These are phyloP conservation scores for Eurypyga helias DNA, from an alignment of 2,113 vertebrate species.

Conservation along the genomic window DNA sequence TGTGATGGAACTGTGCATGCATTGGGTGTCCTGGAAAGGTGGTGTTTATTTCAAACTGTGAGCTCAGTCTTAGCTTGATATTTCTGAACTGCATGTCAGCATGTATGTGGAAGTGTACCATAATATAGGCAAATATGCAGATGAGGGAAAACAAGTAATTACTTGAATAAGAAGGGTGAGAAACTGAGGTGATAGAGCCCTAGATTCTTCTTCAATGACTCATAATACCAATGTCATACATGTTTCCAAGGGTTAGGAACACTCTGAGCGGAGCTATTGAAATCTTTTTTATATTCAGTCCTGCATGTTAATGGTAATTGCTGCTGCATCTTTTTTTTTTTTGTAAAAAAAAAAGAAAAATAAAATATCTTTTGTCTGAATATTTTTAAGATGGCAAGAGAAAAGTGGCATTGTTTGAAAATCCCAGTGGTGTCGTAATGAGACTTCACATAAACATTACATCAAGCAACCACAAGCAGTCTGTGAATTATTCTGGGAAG, in stretches of 20 bases:
- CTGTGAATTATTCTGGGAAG: slow-evolving; percentile 69
- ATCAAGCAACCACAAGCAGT: slow-evolving; percentile 55
- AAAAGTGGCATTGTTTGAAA: slow-evolving; percentile 56
- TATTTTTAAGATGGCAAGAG: slow-evolving; percentile 34
- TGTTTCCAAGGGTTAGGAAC: not conserved
- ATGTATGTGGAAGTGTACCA: not conserved
- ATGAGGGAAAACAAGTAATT: not conserved
- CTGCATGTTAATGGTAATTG: slow-evolving; percentile 10
- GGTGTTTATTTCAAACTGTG: not conserved
- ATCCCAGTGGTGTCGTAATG: slow-evolving; percentile 31
- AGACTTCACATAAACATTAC: slow-evolving; percentile 58
- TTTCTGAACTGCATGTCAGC: not conserved
- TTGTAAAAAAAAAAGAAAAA: not conserved
- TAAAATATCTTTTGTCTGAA: not conserved
- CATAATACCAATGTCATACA: not conserved
- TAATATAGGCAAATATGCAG: not conserved
- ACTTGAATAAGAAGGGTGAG: not conserved
- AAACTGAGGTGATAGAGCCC: not conserved
- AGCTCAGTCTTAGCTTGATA: not conserved
- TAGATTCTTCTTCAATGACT: not conserved
- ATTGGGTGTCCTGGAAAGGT: not conserved
- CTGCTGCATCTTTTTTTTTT: not conserved
- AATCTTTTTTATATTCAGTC: not conserved
- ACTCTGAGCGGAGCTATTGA: not conserved
- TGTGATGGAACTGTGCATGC: not conserved